A percentile compares a stretch with the other conserved stretches of the same genome.
phyloP scores from a whole-genome alignment of 2,888 invertebrate genomes.

The Apotomis capreana region DNA sequence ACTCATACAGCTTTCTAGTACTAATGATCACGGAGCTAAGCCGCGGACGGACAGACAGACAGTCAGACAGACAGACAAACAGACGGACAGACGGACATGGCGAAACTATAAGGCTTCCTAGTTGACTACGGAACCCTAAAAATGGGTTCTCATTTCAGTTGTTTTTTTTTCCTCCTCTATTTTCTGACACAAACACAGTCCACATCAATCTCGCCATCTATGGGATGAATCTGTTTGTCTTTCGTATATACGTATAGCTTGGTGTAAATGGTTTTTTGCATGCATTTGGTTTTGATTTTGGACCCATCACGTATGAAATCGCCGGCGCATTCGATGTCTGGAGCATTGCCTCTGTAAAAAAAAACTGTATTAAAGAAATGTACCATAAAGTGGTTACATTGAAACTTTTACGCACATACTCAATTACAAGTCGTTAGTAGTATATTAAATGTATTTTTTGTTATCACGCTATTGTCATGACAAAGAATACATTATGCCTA shows the following conservation, averaged over 20 bases:
- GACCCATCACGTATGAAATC: slow-evolving; percentile 3
- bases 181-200: slow-evolving; percentile 16
- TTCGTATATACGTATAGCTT: slow-evolving; percentile 4
- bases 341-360: neutral
- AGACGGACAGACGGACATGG: no score
- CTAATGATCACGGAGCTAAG: no score
- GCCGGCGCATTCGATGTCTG: neutral
- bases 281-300: neutral
- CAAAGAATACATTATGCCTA: no score
- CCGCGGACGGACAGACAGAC: no score
- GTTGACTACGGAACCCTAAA: no score
- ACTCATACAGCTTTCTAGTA: no score
- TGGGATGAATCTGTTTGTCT: neutral
- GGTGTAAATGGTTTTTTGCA: neutral
- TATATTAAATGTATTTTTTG: no score
- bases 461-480: no score
- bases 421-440: no score
- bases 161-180: neutral
- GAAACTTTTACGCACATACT: no score
- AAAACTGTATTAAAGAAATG: neutral
- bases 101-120: no score
- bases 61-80: no score
- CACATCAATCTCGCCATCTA: neutral
- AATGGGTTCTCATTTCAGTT: neutral
- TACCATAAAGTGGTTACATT: neutral